phyloP scores from a whole-genome alignment of 2,797 vertebrate genomes.

The Limnodromus scolopaceus region DNA sequence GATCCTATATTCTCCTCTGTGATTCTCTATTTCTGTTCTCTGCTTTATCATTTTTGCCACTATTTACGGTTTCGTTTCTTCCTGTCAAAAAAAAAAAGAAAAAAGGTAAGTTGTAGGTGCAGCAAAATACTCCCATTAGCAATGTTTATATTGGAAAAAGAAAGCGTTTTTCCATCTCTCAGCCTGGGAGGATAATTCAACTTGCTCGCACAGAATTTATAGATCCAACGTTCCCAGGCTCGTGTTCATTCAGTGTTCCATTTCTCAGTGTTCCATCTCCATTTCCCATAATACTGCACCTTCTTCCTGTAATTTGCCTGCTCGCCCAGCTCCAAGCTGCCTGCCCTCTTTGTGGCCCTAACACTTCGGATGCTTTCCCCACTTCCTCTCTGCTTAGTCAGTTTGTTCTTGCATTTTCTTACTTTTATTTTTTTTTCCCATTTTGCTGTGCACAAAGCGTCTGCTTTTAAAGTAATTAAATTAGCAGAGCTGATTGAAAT shows the following conservation, averaged over 20 bases:
- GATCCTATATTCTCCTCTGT: neutral
- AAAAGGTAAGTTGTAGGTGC: neutral
- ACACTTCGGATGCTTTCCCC: neutral
- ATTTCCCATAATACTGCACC: neutral
- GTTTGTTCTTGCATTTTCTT: neutral
- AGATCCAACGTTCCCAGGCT: neutral
- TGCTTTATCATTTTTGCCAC: neutral
- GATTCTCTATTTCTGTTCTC: neutral
- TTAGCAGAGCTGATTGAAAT: slow-evolving; percentile 13
- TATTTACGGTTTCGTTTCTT: neutral
- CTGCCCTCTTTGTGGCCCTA: neutral
- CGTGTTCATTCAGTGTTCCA: neutral
- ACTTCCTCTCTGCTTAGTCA: neutral
- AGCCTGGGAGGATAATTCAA: neutral
- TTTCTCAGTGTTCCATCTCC: neutral
- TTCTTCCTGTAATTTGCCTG: neutral
- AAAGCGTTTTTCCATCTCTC: neutral
- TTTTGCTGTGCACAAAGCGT: neutral
- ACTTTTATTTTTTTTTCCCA: accelerated
- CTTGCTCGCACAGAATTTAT: neutral
- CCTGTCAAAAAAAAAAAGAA: neutral
- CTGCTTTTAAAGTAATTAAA: slow-evolving; percentile 22
- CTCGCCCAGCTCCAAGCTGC: neutral
- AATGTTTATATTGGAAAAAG: neutral
- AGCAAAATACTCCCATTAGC: neutral